Conservation (phyloP, 1,140 invertebrate species). For the Drosophila bifasciata region DNA sequence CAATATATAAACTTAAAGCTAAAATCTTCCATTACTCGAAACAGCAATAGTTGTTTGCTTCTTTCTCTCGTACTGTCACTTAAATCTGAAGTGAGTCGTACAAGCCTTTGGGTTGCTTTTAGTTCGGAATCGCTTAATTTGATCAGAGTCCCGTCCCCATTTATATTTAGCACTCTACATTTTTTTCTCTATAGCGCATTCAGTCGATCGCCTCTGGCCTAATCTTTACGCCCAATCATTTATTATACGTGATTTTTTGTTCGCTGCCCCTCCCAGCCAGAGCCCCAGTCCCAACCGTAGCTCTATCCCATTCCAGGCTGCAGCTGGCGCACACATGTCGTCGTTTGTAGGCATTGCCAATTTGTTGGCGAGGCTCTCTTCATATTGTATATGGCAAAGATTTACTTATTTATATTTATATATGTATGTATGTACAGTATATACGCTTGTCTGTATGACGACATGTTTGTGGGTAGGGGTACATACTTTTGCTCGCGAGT, state of each 20-base stretch:
- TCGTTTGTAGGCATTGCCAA: slow-evolving; percentile 60
- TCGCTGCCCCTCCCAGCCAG: neutral
- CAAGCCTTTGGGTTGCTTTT: no score
- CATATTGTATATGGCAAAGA: slow-evolving; percentile 41
- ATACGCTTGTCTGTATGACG: slow-evolving; percentile 1
- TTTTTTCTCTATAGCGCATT: slow-evolving; percentile 6
- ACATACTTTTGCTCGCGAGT: slow-evolving; percentile 38
- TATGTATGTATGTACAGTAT: slow-evolving; percentile 18
- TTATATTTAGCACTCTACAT: neutral
- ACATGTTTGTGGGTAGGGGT: slow-evolving; percentile 6
- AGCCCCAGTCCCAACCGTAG: neutral
- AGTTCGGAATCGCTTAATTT: no score
- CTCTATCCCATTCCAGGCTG: slow-evolving; percentile 29
- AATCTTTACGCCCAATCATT: slow-evolving; percentile 50
- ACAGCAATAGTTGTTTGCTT: no score
- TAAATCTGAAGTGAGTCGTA: no score
- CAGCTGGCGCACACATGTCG: slow-evolving; percentile 74
- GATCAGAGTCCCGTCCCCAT: neutral
- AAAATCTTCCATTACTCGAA: no score
- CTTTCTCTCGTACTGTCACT: no score
- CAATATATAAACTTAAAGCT: neutral
- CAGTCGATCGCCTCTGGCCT: slow-evolving; percentile 11
- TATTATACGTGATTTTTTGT: slow-evolving; percentile 46
- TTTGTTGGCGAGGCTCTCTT: slow-evolving; percentile 49
- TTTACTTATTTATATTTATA: slow-evolving; percentile 16